Conservation (phyloP, 2,888 invertebrate species). For the Barypeithes pellucidus region DNA sequence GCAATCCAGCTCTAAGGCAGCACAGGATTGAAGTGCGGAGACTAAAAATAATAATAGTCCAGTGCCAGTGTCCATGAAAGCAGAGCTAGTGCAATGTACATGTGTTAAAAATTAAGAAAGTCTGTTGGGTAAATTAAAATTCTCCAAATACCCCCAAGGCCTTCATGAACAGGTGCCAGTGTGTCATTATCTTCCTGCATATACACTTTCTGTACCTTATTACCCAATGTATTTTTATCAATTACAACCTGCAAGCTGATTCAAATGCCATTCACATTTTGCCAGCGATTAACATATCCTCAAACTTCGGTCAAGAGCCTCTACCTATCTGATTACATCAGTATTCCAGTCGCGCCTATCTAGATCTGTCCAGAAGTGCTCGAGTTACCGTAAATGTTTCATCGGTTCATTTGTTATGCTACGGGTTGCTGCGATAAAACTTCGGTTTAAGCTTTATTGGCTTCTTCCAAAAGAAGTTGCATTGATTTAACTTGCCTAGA, state of each 20-base stretch:
- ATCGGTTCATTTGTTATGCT: conserved; percentile 64
- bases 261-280: conserved; percentile 12
- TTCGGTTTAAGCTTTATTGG: conserved; percentile 42
- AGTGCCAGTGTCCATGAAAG: too few species aligned
- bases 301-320: conserved; percentile 45
- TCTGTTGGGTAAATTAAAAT: too few species aligned
- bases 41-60: too few species aligned
- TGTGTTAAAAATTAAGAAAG: too few species aligned
- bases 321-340: conserved; percentile 67
- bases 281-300: conserved; percentile 15
- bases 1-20: too few species aligned
- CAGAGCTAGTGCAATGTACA: too few species aligned
- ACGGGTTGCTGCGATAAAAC: conserved; percentile 50
- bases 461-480: conserved; percentile 19
- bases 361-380: conserved; percentile 63
- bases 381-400: conserved; percentile 63
- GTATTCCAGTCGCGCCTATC: conserved; percentile 63
- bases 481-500: conserved; percentile 25
- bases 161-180: too few species aligned
- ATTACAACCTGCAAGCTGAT: background rate
- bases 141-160: too few species aligned
- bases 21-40: too few species aligned
- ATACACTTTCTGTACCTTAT: too few species aligned
- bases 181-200: too few species aligned
- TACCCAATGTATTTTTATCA: background rate